Evolutionary conservation across 2,888 invertebrate genomes (phyloP), one percentile per base, ranked within the genome.

Genomic region (Xestia rhomboidea): DNA sequence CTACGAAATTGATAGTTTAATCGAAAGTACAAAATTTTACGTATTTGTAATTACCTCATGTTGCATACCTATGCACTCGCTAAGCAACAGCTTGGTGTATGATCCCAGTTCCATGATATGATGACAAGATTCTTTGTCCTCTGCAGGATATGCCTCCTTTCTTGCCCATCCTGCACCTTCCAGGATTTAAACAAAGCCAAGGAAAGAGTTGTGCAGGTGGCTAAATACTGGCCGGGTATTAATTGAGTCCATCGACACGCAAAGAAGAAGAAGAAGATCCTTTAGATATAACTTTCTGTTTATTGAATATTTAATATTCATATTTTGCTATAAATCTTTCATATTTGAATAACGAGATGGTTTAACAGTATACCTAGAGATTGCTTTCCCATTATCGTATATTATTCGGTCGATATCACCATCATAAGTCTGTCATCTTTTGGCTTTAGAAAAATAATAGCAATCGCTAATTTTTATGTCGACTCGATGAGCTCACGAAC

Each of bases 391-490:
- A 83, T 74, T 72, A 54, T 64, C 46, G 73, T 68, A 57, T 46
- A 68, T 83, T 73, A 74, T 67, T n/a, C 27, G 49, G 66, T 72
- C 27, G 3, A 74, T 81, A 77, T 51, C 67, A 57, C 49, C 44
- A 64, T 57, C 60, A 74, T 81, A 70, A 77, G 30, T 49, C 38
- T 77, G 68, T 66, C 74, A 75, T 57, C 54, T 68, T 73, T 73
- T 64, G 24, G 2, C 27, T 73, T 51, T n/a, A 18, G 46, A 60
- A 68, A 34, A 81, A 49, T 70, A 73, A 72, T 77, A 73, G 27
- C 1, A 18, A 71, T 75, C 63, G 62, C 44, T 44, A 34, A 34
- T 62, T 44, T 77, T 73, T 60, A 64, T 38, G 63, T 62, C 64
- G 34, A 72, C 11, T n/a, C 10, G 68, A 74, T 67, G 74, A 75